Evolutionary conservation across 2,797 vertebrate genomes (phyloP).

Genomic region (Ibycter americanus): DNA sequence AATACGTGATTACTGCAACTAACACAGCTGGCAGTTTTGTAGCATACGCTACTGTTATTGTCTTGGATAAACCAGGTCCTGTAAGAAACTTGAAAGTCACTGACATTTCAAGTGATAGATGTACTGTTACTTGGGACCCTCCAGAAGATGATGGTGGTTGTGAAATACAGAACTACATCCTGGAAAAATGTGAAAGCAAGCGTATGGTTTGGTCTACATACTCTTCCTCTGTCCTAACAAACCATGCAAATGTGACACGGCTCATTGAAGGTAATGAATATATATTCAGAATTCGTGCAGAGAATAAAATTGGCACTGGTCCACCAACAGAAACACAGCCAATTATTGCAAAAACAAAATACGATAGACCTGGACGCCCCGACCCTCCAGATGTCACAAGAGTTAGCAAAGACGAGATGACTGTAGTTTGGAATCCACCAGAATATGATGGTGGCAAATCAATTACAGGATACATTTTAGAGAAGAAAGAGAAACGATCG

Average conservation of each 20-base stretch:
- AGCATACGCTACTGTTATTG: slow-evolving; percentile 88
- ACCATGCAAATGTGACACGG: slow-evolving; percentile 87
- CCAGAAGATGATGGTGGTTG: slow-evolving; percentile 97
- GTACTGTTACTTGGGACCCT: slow-evolving; percentile 90
- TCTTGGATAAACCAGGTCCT: slow-evolving; percentile 93
- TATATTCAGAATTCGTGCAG: slow-evolving; percentile 94
- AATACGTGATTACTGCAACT: slow-evolving; percentile 89
- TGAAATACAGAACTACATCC: slow-evolving; percentile 98
- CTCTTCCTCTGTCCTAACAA: slow-evolving; percentile 89
- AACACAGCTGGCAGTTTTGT: slow-evolving; percentile 89
- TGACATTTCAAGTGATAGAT: slow-evolving; percentile 90
- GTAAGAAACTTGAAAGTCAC: slow-evolving; percentile 90
- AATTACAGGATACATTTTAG: slow-evolving; percentile 92
- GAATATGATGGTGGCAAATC: slow-evolving; percentile 94
- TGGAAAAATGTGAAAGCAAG: slow-evolving; percentile 98
- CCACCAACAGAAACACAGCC: slow-evolving; percentile 92
- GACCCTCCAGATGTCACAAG: slow-evolving; percentile 92
- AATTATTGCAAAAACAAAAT: slow-evolving; percentile 92
- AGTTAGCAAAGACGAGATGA: slow-evolving; percentile 94
- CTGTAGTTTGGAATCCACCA: slow-evolving; percentile 92
- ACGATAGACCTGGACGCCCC: slow-evolving; percentile 88
- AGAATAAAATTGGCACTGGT: slow-evolving; percentile 98
- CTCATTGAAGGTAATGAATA: slow-evolving; percentile 97
- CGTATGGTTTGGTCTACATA: slow-evolving; percentile 95
- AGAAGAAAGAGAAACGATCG: slow-evolving; percentile 92